Percentiles rank a stretch among this genome's conserved stretches.
Conservation (phyloP, 2,888 invertebrate genomes). For the Lepidochitona cinerea region DNA sequence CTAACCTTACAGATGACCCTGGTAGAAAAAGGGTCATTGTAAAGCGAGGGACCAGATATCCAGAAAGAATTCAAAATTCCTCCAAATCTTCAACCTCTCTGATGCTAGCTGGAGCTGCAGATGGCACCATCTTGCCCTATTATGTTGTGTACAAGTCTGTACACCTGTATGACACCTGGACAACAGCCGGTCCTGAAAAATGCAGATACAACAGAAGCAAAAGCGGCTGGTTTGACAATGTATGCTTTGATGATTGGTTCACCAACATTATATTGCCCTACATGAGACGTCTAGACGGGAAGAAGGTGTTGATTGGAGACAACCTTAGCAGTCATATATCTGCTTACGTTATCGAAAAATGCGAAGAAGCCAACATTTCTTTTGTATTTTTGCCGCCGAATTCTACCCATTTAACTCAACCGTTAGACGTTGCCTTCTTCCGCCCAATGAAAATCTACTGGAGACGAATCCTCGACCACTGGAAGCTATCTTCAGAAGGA, state of each 20-base stretch:
- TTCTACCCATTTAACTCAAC: slow-evolving; percentile 33
- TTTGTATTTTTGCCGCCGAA: slow-evolving; percentile 46
- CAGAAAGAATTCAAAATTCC: slow-evolving; percentile 61
- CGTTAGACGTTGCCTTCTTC: slow-evolving; percentile 30
- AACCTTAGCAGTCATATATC: slow-evolving; percentile 53
- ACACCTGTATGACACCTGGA: slow-evolving; percentile 68
- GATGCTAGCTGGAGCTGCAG: slow-evolving; percentile 69
- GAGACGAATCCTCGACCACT: slow-evolving; percentile 15
- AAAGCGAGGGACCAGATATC: slow-evolving; percentile 35
- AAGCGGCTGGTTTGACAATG: slow-evolving; percentile 63
- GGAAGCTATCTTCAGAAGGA: slow-evolving; percentile 1
- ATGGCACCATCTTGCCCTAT: slow-evolving; percentile 63
- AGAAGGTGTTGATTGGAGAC: slow-evolving; percentile 67
- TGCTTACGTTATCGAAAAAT: slow-evolving; percentile 50
- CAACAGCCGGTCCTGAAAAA: slow-evolving; percentile 62
- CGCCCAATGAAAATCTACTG: slow-evolving; percentile 22
- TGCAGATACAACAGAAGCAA: slow-evolving; percentile 65
- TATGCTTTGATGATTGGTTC: slow-evolving; percentile 56
- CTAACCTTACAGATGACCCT: slow-evolving; percentile 64
- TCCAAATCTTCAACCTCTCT: slow-evolving; percentile 58
- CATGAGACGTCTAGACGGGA: slow-evolving; percentile 45
- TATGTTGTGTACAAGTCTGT: slow-evolving; percentile 71
- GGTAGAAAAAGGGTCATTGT: slow-evolving; percentile 38
- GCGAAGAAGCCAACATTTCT: slow-evolving; percentile 60
- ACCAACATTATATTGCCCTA: slow-evolving; percentile 39